A percentile compares a stretch with the other conserved stretches of the same genome.
phyloP scores from a whole-genome alignment of 2,113 vertebrate genomes.

The Phyllostomus hastatus region DNA sequence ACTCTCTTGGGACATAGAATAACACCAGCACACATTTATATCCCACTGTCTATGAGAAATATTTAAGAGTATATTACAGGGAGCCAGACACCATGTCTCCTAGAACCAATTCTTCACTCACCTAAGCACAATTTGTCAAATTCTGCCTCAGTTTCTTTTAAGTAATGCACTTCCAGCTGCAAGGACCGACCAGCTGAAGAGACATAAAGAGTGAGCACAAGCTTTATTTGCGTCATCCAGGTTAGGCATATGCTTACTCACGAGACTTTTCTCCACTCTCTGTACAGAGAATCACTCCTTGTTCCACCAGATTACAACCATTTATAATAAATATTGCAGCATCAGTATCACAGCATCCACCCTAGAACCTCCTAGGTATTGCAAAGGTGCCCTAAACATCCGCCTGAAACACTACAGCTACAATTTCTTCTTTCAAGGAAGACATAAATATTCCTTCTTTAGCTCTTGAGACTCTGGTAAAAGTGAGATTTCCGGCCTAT shows the following conservation, averaged over 20 bases:
- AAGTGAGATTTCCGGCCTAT: conserved; percentile 39
- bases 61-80: background rate
- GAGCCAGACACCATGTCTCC: background rate
- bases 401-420: background rate
- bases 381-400: conserved; percentile 7
- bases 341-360: background rate
- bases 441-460: conserved; percentile 36
- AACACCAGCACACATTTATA: background rate
- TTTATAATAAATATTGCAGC: conserved; percentile 47
- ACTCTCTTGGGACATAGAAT: background rate
- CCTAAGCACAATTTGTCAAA: background rate
- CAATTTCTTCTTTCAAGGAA: conserved; percentile 32
- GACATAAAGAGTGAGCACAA: background rate
- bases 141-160: conserved; percentile 40
- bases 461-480: conserved; percentile 44
- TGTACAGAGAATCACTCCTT: background rate
- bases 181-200: background rate
- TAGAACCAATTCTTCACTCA: background rate
- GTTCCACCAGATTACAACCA: conserved; percentile 39
- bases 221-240: background rate
- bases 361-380: background rate
- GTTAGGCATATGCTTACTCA: background rate
- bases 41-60: background rate
- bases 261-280: background rate
- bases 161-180: background rate